Base-by-base conservation (phyloP, 2,888 invertebrate genomes). In the Teleogryllus oceanicus region DNA sequence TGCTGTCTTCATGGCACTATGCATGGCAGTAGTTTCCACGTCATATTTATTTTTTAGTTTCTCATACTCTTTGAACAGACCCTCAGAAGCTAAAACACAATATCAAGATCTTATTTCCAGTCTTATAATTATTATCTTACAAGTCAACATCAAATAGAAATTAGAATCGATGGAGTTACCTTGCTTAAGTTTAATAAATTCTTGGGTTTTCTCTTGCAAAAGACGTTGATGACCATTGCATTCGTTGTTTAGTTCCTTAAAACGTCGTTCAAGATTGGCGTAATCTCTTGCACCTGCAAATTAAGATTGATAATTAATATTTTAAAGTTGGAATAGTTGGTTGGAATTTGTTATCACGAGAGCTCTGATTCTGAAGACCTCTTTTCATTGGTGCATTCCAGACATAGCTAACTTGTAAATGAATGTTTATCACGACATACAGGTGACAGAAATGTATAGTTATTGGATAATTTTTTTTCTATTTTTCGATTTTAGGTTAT, bases 21-120 rank as follows among this genome's bases (percentile, higher is more conserved):
- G 91, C 92, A 93, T 92, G 78, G 93, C 92, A 4, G 91, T 91
- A 0, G 92, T 90, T 85, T 94, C 94, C 74, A 93, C 90, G 83
- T 94, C 92, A 86, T 93, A 93, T 86, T 92, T 92, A 85, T 92
- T 92, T 86, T 92, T 92, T 51, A 94, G 88, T 85, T 92, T 92
- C 86, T 93, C 93, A 86, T 94, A 94, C 85, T 94, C 94, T 81
- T 90, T 90, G 87, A 92, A 94, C 74, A 91, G 88, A 83, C 91
- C 92, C 88, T 93, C 93, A 12, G 94, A 93, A 77, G 92, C 94
- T 85, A 87, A 76, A 79, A 79, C 20, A 50, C 16, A 37, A 75
- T 11, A 79, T 75, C 16, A n/a, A 75, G 77, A 50, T 3, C 11
- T 77, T 8, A 20, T n/a, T 37, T 76, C 11, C 77, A 77, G 3